phyloP scores from a whole-genome alignment of 2,888 invertebrate genomes.

The Gastrophysa polygoni region DNA sequence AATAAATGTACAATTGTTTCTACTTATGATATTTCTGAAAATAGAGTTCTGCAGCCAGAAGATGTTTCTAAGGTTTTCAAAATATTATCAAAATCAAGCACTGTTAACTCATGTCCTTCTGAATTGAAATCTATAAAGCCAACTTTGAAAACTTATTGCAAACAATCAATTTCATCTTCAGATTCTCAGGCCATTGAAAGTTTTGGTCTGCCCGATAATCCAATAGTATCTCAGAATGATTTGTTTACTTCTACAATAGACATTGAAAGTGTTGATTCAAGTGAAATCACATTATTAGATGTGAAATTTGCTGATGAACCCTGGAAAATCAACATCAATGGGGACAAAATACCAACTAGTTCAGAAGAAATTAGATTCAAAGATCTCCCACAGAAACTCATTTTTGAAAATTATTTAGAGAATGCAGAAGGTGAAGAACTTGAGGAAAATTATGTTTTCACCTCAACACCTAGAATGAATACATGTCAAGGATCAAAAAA shows the following conservation, averaged over 20 bases:
- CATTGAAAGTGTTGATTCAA: slow-evolving; percentile 37
- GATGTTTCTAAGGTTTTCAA: slow-evolving; percentile 48
- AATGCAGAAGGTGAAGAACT: slow-evolving; percentile 10
- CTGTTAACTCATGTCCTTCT: slow-evolving; percentile 18
- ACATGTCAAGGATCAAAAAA: slow-evolving; percentile 5
- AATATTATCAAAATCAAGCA: slow-evolving; percentile 43
- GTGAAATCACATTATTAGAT: slow-evolving; percentile 34
- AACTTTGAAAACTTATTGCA: slow-evolving; percentile 47
- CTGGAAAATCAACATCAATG: slow-evolving; percentile 31
- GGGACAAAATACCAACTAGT: slow-evolving; percentile 15
- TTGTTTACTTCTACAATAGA: slow-evolving; percentile 31
- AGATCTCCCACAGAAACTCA: slow-evolving; percentile 19
- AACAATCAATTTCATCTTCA: slow-evolving; percentile 42
- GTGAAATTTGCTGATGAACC: slow-evolving; percentile 31
- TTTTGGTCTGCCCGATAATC: slow-evolving; percentile 50
- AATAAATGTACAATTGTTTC: not conserved
- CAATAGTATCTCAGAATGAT: slow-evolving; percentile 43
- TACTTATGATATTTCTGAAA: not conserved
- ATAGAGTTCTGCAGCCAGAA: slow-evolving; percentile 19
- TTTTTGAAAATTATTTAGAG: slow-evolving; percentile 12
- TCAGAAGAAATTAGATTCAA: slow-evolving; percentile 29
- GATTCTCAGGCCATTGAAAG: slow-evolving; percentile 44
- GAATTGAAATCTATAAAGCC: slow-evolving; percentile 30
- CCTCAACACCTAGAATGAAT: slow-evolving; percentile 26
- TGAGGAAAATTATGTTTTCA: slow-evolving; percentile 20